Base-by-base conservation (phyloP, 2,797 vertebrate genomes). In the Bufotes viridis region DNA sequence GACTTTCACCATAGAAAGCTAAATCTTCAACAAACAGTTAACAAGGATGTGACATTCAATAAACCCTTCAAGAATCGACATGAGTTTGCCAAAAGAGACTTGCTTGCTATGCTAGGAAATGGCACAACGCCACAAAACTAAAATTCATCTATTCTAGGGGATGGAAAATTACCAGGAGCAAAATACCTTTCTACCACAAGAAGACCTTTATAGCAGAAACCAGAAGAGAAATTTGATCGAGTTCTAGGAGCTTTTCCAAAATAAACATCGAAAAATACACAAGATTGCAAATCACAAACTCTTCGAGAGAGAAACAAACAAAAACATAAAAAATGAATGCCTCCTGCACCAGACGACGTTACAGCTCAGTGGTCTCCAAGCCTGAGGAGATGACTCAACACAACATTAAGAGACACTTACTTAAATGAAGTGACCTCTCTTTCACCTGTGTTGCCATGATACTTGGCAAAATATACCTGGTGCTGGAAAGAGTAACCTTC, bases 401-500 rank as follows among this genome's bases (percentile, higher is more conserved):
- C 29, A 81, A 29, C 53, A 58, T 57, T 82, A 67, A 53, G 81
- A 88, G 0, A 49, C 86, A 89, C 42, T 87, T 22, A n/a, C 85
- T 69, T 84, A 90, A 90, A 91, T 81, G 61, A 29, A 89, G 55
- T 90, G 90, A 92, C 90, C 92, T 93, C 87, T 85, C 84, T 10
- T 14, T 91, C 89, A 93, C 91, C 92, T 93, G 90, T 10, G 85
- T 90, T 93, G 91, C 92, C 89, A 91, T 53, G 78, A 91, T 89
- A 91, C 86, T 92, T 92, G 91, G 90, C 91, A 92, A 81, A 79
- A 78, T 34, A 61, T 83, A 92, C 91, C 90, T 91, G 91, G 76
- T 22, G 90, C 89, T 92, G 90, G 91, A 92, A 85, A 90, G 80
- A 78, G 55, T 63, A 85, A 74, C 83, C 87, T 81, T 29, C 57